Base-by-base conservation (phyloP, 2,113 vertebrate species). In the Trogon melanurus region DNA sequence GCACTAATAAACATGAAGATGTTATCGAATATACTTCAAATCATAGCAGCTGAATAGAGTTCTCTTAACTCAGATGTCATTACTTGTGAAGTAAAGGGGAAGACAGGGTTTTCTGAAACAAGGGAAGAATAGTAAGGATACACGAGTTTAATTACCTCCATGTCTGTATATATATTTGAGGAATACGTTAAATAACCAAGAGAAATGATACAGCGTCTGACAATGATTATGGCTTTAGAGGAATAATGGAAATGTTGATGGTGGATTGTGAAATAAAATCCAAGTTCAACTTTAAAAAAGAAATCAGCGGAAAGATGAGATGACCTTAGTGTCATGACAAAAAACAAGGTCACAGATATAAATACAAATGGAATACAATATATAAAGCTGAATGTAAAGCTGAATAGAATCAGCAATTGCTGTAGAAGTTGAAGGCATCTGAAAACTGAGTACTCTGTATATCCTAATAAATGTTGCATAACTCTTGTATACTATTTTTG, bases 131-230 rank as follows among this genome's bases (percentile, higher is more conserved):
- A 90, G 79, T 76, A 88, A 86, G 56, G 57, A 88, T 94, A 91
- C 57, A 92, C 73, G 92, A 93, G 57, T 96, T 95, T 95, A 96
- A 95, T 88, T 94, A 93, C 65, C 93, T 94, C 95, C 79, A 90
- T 93, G 45, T 92, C 72, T 96, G 48, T 86, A 65, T 70, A 60
- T 93, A 61, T 90, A 86, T 82, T 71, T 93, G 57, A 93, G 89
- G 75, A 94, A 90, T 78, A 93, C 60, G 85, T 90, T 66, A 92
- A 92, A 90, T 56, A 70, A 95, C 80, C 76, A 86, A 69, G 88
- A 93, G 32, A 60, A 95, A 91, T 79, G 75, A 89, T 74, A 71
- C 44, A 88, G 51, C 82, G 95, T 91, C 95, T 94, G 96, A 84
- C 53, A 88, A 27, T 64, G 53, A 94, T 96, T 95, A 93, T 80